Percentiles rank a stretch among this genome's conserved stretches.
phyloP scores from a whole-genome alignment of 2,113 vertebrate species.

The Micronycteris hirsuta region DNA sequence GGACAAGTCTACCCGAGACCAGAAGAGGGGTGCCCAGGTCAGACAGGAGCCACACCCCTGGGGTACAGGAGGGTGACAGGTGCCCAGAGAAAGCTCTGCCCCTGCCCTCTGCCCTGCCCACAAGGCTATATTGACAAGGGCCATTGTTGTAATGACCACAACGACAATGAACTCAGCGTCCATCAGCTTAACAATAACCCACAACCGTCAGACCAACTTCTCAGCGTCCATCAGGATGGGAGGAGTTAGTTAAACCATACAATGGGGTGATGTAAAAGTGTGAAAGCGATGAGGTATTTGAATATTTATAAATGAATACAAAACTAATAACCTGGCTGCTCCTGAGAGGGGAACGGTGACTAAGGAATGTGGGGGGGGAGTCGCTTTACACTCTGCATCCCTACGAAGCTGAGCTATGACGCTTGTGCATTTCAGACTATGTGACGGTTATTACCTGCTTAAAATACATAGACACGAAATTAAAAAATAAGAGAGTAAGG shows the following conservation, averaged over 20 bases:
- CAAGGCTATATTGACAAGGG: neutral
- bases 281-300: neutral
- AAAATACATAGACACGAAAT: neutral
- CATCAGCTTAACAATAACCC: no score
- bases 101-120: neutral
- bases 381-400: accelerated
- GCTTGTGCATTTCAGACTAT: neutral
- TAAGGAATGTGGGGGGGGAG: neutral
- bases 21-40: neutral
- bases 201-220: no score
- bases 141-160: neutral
- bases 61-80: neutral
- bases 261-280: neutral
- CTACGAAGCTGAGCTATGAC: neutral
- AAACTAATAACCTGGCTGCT: neutral
- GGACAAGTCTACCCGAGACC: neutral
- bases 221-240: neutral
- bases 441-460: neutral
- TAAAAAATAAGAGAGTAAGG: neutral
- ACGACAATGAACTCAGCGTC: neutral
- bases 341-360: neutral
- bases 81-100: neutral
- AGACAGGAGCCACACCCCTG: neutral
- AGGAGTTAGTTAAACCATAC: neutral
- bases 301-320: neutral